phyloP scores from a whole-genome alignment of 2,797 vertebrate genomes.

The Allobates femoralis region DNA sequence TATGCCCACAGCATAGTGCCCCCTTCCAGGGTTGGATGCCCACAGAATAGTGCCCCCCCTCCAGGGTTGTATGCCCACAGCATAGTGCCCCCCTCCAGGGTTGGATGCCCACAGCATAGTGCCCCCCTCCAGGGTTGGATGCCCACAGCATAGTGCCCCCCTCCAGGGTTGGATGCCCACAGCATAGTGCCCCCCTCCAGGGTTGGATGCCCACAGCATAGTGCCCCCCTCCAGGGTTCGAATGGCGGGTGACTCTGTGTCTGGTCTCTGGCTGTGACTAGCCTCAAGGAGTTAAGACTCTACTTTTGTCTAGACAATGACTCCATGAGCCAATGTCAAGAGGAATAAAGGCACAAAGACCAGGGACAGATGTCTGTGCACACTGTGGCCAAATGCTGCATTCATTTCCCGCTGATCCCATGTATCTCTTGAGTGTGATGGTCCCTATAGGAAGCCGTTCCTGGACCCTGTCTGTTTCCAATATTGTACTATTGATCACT shows the following conservation, averaged over 20 bases:
- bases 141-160: no score
- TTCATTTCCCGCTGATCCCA: not conserved
- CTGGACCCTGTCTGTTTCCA: not conserved
- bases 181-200: not conserved
- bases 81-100: not conserved
- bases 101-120: no score
- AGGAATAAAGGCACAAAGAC: conserved; percentile 28
- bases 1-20: no score
- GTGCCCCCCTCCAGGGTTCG: not conserved
- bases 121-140: not conserved
- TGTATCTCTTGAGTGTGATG: not conserved
- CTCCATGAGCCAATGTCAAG: conserved; percentile 34
- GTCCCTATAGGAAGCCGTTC: not conserved
- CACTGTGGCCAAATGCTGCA: not conserved
- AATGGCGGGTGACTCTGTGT: not conserved
- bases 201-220: not conserved
- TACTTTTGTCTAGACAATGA: conserved; percentile 29
- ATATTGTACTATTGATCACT: not conserved
- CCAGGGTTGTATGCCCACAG: no score
- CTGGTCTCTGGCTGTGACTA: not conserved
- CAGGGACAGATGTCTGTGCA: conserved; percentile 42
- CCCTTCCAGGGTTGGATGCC: no score
- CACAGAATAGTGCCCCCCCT: not conserved
- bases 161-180: not conserved
- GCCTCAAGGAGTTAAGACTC: conserved; percentile 25